Conservation (phyloP, 1,140 invertebrate species). For the Zaprionus taronus region DNA sequence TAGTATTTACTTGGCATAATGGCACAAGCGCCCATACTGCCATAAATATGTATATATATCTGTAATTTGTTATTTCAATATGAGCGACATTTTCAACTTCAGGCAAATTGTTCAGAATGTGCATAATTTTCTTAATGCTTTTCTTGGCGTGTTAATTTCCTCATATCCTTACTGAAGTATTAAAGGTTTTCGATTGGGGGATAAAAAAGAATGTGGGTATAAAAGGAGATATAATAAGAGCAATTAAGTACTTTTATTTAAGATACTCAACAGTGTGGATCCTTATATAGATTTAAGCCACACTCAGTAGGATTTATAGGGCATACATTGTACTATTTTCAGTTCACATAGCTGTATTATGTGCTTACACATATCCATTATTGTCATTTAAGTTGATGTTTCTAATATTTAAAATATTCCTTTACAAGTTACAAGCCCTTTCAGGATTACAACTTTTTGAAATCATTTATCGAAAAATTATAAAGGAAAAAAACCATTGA, state of each 20-base stretch:
- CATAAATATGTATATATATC: slow-evolving; percentile 19
- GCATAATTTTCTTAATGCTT: slow-evolving; percentile 1
- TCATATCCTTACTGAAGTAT: too few relatives aligned
- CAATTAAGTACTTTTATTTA: too few relatives aligned
- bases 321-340: too few relatives aligned
- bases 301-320: too few relatives aligned
- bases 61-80: slow-evolving; percentile 27
- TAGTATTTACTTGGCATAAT: slow-evolving; percentile 21
- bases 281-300: too few relatives aligned
- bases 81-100: slow-evolving; percentile 4
- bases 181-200: too few relatives aligned
- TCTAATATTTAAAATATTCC: background rate
- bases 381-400: background rate
- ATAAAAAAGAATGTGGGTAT: too few relatives aligned
- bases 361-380: background rate
- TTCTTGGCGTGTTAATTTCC: background rate
- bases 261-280: too few relatives aligned
- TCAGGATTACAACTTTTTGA: background rate
- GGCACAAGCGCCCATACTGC: background rate
- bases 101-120: slow-evolving; percentile 18
- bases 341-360: too few relatives aligned
- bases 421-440: background rate
- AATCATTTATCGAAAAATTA: background rate
- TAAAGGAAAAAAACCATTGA: background rate
- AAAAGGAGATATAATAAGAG: too few relatives aligned